A percentile compares a stretch with the other conserved stretches of the same genome.
These are phyloP conservation scores for Microcebus tavaratra DNA, from an alignment of 2,113 vertebrate genomes.

Conservation along the genomic window DNA sequence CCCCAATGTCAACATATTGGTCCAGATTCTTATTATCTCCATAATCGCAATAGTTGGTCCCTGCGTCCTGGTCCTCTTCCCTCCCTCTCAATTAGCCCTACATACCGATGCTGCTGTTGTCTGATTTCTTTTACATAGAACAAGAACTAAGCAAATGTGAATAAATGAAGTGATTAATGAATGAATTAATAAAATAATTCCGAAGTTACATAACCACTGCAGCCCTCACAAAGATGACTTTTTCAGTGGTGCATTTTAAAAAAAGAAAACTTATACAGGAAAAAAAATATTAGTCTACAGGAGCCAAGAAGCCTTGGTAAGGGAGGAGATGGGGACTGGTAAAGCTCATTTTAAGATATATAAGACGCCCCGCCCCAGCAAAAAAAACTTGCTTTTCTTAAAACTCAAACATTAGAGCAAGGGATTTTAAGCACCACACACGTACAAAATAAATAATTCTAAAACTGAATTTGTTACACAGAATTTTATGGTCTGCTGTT, in stretches of 20 bases:
- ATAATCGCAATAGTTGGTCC: neutral
- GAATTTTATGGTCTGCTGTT: neutral
- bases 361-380: neutral
- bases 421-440: neutral
- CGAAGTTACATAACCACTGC: neutral
- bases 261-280: neutral
- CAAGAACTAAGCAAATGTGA: neutral
- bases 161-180: neutral
- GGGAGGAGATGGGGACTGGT: accelerated
- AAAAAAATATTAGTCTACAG: neutral
- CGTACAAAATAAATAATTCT: neutral
- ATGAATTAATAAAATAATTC: neutral
- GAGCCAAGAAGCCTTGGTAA: neutral
- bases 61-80: neutral
- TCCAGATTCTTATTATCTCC: neutral
- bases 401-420: constrained; percentile 13
- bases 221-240: neutral
- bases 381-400: neutral
- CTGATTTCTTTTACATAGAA: neutral
- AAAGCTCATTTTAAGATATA: neutral
- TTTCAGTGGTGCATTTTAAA: too few relatives aligned
- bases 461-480: neutral
- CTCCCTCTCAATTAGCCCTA: neutral
- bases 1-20: neutral
- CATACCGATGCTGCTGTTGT: neutral